Evolutionary conservation across 1,140 invertebrate genomes (phyloP).

Genomic region (Drosophila setifemur): DNA sequence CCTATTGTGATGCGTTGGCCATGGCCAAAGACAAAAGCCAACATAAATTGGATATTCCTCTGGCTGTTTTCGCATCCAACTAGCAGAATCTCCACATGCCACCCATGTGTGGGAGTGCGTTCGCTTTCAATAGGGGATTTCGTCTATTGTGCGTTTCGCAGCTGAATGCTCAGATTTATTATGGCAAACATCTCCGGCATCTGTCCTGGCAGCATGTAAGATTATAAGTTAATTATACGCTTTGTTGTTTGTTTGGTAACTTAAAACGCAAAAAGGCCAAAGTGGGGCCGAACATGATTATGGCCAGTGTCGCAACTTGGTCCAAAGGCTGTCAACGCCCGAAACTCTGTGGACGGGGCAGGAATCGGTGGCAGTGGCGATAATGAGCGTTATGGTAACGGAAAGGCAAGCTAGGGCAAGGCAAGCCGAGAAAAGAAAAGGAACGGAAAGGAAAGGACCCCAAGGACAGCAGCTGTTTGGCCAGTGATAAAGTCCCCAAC

Average conservation of each 20-base stretch:
- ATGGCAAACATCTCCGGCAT: neutral
- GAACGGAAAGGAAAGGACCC: slow-evolving; percentile 39
- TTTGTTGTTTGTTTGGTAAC: slow-evolving; percentile 53
- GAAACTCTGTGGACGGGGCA: slow-evolving; percentile 5
- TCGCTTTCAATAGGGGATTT: neutral
- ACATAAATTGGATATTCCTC: slow-evolving; percentile 3
- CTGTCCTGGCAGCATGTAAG: slow-evolving; percentile 37
- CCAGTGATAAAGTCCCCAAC: slow-evolving; percentile 43
- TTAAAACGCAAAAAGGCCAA: slow-evolving; percentile 43
- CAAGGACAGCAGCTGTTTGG: slow-evolving; percentile 49
- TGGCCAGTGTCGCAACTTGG: slow-evolving; percentile 16
- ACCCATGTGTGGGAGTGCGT: neutral
- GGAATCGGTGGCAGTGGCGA: slow-evolving; percentile 42
- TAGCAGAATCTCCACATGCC: neutral
- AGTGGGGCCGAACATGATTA: slow-evolving; percentile 12
- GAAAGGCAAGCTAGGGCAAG: too few species aligned
- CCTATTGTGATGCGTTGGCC: slow-evolving; percentile 1
- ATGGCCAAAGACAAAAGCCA: slow-evolving; percentile 8
- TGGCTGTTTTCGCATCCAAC: neutral
- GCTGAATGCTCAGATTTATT: slow-evolving; percentile 11
- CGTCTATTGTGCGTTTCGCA: slow-evolving; percentile 1
- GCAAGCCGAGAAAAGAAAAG: too few species aligned
- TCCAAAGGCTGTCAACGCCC: too few species aligned
- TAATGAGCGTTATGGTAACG: slow-evolving; percentile 72
- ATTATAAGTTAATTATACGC: slow-evolving; percentile 71